Evolutionary conservation across 2,888 invertebrate genomes (phyloP).

Genomic region (Steinernema scapterisci): DNA sequence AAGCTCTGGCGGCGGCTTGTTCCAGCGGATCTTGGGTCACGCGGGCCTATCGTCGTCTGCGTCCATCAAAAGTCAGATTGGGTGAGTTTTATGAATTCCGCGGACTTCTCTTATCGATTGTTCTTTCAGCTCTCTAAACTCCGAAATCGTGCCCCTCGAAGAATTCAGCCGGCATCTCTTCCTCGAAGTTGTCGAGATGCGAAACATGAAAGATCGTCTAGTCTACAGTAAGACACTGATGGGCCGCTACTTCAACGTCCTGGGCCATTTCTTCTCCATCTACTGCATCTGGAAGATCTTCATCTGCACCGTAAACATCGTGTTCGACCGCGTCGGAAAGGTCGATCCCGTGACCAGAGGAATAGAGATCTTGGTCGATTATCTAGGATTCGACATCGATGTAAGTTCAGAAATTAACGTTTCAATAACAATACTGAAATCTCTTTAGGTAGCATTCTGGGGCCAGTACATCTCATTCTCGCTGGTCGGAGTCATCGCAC

Average conservation of each 20-base stretch:
- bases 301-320: constrained; percentile 82
- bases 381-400: constrained; percentile 93
- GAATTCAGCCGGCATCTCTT: constrained; percentile 91
- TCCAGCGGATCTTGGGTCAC: constrained; percentile 51
- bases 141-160: constrained; percentile 86
- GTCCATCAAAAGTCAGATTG: constrained; percentile 49
- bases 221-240: constrained; percentile 94
- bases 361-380: constrained; percentile 92
- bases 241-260: constrained; percentile 95
- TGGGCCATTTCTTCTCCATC: constrained; percentile 96
- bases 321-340: constrained; percentile 96
- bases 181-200: constrained; percentile 90
- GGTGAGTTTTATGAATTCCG: constrained; percentile 34
- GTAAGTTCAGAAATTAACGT: constrained; percentile 43
- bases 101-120: background rate
- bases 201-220: constrained; percentile 79
- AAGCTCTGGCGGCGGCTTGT: constrained; percentile 40
- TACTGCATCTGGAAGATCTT: constrained; percentile 99
- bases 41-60: constrained; percentile 37
- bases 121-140: constrained; percentile 75
- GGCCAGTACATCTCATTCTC: constrained; percentile 97
- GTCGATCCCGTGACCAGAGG: constrained; percentile 96
- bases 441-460: constrained; percentile 78
- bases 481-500: constrained; percentile 93
- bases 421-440: too few relatives aligned